Percentiles rank a stretch among this genome's conserved stretches.
Evolutionary conservation across 92 coral and sea anemone species (phyloP).

Genomic region (Virgularia gustaviana): DNA sequence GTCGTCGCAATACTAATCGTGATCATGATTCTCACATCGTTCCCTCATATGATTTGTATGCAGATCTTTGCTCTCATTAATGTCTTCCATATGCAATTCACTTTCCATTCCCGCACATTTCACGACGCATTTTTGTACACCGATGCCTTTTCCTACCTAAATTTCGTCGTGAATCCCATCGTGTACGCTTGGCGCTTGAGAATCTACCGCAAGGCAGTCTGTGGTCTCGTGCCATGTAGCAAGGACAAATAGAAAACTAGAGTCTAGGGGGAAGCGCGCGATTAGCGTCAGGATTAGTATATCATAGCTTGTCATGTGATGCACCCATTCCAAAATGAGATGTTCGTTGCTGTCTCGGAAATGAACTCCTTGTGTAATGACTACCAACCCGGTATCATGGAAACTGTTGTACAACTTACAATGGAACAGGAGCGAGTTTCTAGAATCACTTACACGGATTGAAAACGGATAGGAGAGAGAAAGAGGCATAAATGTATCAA

Average conservation of each 20-base stretch:
- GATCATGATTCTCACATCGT: constrained; percentile 1
- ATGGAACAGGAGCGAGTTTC: too few relatives aligned
- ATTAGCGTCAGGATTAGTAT: too few relatives aligned
- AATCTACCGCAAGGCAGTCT: constrained; percentile 25
- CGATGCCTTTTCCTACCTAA: constrained; percentile 1
- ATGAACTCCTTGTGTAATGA: too few relatives aligned
- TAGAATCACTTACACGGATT: too few relatives aligned
- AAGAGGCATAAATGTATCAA: neutral
- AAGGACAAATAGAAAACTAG: too few relatives aligned
- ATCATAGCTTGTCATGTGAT: too few relatives aligned
- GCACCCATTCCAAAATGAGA: too few relatives aligned
- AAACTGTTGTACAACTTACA: too few relatives aligned
- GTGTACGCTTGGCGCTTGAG: constrained; percentile 30
- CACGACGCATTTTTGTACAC: neutral
- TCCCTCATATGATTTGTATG: constrained; percentile 11
- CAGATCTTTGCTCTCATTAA: neutral
- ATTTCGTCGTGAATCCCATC: constrained; percentile 24
- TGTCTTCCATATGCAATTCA: neutral
- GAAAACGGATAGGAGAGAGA: neutral
- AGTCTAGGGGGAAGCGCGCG: too few relatives aligned
- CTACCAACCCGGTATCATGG: too few relatives aligned
- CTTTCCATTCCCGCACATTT: too few relatives aligned
- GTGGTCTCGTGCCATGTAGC: neutral
- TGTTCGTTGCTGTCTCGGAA: too few relatives aligned
- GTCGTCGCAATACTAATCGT: constrained; percentile 14